A percentile compares a stretch with the other conserved stretches of the same genome.
Evolutionary conservation across 2,113 vertebrate species (phyloP).

Genomic region (Tachysurus vachellii): DNA sequence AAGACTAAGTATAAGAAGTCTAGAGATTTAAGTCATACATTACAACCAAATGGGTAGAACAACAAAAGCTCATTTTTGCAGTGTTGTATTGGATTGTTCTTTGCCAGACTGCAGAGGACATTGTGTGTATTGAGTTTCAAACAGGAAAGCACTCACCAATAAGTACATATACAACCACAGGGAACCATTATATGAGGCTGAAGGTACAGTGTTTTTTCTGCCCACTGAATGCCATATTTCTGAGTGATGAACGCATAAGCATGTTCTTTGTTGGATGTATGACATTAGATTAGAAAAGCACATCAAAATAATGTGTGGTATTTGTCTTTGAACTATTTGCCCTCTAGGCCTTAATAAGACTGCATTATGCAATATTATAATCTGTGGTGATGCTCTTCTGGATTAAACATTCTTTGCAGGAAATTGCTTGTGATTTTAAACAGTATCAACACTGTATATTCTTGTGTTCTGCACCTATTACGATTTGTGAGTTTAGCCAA

Average conservation of each 20-base stretch:
- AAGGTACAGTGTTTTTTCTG: conserved; percentile 68
- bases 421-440: neutral
- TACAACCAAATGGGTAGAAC: neutral
- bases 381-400: neutral
- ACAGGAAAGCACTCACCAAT: conserved; percentile 21
- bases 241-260: conserved; percentile 34
- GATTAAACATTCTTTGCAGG: neutral
- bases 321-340: neutral
- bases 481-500: neutral
- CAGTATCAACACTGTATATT: neutral
- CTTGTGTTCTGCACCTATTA: neutral
- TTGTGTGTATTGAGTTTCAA: conserved; percentile 22
- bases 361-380: neutral
- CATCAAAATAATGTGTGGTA: neutral
- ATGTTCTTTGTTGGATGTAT: conserved; percentile 18
- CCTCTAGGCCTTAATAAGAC: neutral
- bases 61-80: neutral
- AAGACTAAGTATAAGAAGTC: neutral
- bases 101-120: neutral
- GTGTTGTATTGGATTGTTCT: neutral
- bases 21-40: neutral
- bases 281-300: neutral
- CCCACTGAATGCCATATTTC: conserved; percentile 63
- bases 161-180: conserved; percentile 29
- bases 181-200: conserved; percentile 44